These are phyloP conservation scores for Mantis religiosa DNA, from an alignment of 2,888 invertebrate species.

Conservation along the genomic window DNA sequence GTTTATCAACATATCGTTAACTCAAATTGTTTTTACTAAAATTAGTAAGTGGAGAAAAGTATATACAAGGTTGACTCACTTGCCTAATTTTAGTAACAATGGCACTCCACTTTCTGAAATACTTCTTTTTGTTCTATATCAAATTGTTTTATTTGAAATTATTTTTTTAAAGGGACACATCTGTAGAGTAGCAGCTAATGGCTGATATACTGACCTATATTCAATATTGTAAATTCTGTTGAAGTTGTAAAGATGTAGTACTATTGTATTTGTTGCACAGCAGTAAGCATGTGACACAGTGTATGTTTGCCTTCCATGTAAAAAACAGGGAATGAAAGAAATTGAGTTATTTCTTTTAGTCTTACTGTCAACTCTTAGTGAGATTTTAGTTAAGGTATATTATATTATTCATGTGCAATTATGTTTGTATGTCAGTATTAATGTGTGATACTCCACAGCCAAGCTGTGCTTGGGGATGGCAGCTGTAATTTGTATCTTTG, in stretches of 20 bases:
- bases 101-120: no score
- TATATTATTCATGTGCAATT: background rate
- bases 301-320: background rate
- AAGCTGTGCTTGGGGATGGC: background rate
- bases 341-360: background rate
- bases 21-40: no score
- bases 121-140: no score
- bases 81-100: no score
- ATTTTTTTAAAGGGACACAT: background rate
- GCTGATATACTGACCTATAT: background rate
- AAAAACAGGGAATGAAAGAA: background rate
- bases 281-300: background rate
- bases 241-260: background rate
- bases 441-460: background rate
- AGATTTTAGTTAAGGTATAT: background rate
- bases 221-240: background rate
- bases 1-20: no score
- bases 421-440: background rate
- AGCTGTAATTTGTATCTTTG: background rate
- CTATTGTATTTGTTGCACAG: background rate
- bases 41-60: no score
- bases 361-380: background rate
- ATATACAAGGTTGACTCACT: no score
- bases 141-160: no score
- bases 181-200: background rate